These are phyloP conservation scores for Amazona vittata DNA, from an alignment of 2,113 vertebrate genomes.

Conservation along the genomic window DNA sequence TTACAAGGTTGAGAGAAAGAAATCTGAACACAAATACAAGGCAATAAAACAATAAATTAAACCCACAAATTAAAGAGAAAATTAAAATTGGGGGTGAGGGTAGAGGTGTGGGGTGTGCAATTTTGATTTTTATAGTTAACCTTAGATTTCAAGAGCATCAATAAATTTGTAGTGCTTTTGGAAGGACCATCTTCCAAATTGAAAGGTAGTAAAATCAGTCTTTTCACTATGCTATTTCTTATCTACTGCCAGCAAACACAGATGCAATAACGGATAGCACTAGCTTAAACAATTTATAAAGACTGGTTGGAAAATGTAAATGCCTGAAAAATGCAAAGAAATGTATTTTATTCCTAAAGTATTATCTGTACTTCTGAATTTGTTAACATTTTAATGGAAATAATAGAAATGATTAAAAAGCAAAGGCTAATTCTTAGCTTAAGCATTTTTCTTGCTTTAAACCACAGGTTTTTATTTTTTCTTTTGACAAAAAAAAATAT, in stretches of 20 bases:
- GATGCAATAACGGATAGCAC: not conserved
- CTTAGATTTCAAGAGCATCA: not conserved
- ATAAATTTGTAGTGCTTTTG: not conserved
- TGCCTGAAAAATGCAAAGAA: not conserved
- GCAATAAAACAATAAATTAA: not conserved
- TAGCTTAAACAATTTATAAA: not conserved
- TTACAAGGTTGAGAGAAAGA: not conserved
- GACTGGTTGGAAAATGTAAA: not conserved
- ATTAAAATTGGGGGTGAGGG: fast-evolving
- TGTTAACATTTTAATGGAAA: not conserved
- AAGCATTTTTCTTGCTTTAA: not conserved
- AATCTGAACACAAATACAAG: not conserved
- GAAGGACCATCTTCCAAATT: not conserved
- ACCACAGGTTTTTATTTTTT: not conserved
- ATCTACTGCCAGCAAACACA: not conserved
- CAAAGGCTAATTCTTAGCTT: not conserved
- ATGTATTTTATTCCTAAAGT: not conserved
- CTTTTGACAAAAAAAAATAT: not conserved
- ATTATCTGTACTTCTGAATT: not conserved
- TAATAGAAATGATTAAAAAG: not conserved
- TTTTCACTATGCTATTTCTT: not conserved
- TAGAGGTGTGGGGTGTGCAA: not conserved
- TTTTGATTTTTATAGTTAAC: not conserved
- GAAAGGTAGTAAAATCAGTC: not conserved
- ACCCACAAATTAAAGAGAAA: not conserved